Conservation (phyloP, 2,888 invertebrate genomes). For the Leptopilina drosophilae region DNA sequence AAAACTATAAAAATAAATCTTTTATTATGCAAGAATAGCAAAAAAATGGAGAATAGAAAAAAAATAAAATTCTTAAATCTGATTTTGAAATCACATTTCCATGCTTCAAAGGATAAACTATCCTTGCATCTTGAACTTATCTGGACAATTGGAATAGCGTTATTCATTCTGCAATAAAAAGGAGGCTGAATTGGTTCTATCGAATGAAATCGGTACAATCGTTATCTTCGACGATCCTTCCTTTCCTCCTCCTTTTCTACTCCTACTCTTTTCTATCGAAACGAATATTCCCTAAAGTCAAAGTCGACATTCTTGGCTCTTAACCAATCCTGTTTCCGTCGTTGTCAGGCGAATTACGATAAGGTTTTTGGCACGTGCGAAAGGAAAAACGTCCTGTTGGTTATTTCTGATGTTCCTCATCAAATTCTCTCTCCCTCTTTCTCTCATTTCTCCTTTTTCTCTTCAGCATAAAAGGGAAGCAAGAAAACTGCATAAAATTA, state of each 20-base stretch:
- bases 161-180: slow-evolving; percentile 32
- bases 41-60: neutral
- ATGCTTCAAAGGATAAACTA: slow-evolving; percentile 14
- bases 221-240: slow-evolving; percentile 43
- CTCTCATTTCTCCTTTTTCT: too few relatives aligned
- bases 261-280: slow-evolving; percentile 38
- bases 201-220: slow-evolving; percentile 46
- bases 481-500: neutral
- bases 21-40: too few relatives aligned
- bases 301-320: slow-evolving; percentile 67
- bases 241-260: slow-evolving; percentile 9
- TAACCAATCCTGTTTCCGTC: slow-evolving; percentile 68
- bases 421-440: slow-evolving; percentile 56
- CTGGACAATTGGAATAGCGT: slow-evolving; percentile 18
- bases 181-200: slow-evolving; percentile 30
- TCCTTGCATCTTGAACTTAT: slow-evolving; percentile 20
- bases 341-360: slow-evolving; percentile 64
- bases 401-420: slow-evolving; percentile 69
- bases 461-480: too few relatives aligned
- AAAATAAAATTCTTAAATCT: neutral
- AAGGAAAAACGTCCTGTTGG: slow-evolving; percentile 64
- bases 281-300: slow-evolving; percentile 51
- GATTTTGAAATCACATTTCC: slow-evolving; percentile 15
- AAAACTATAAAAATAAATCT: slow-evolving; percentile 30
- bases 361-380: slow-evolving; percentile 66